Conservation (phyloP, 2,888 invertebrate species). For the Erebia epiphron region DNA sequence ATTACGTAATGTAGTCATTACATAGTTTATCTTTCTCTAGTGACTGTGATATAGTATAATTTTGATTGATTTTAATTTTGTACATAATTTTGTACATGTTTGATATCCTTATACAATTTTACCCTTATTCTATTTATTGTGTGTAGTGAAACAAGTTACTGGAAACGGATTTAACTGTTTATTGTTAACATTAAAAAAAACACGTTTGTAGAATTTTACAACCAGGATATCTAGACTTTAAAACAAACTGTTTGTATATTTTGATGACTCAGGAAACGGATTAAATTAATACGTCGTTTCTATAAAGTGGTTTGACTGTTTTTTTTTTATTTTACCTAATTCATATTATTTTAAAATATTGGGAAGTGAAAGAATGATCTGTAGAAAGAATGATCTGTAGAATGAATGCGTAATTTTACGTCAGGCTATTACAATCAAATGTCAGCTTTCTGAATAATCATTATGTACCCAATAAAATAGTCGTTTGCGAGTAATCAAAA, state of each 20-base stretch:
- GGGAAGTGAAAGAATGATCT: no score
- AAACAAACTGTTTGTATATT: constrained; percentile 57
- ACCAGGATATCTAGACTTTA: constrained; percentile 34
- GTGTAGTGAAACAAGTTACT: constrained; percentile 52
- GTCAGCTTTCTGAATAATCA: constrained; percentile 42
- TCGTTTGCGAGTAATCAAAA: constrained; percentile 62
- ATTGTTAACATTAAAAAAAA: constrained; percentile 10
- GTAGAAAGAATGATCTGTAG: not conserved
- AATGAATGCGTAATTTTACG: constrained; percentile 1
- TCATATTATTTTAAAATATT: not conserved
- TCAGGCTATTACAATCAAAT: constrained; percentile 19
- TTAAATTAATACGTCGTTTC: constrained; percentile 62
- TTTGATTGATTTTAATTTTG: constrained; percentile 69
- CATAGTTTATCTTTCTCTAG: constrained; percentile 72
- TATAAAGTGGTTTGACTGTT: constrained; percentile 48
- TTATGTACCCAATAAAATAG: constrained; percentile 50
- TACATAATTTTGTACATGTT: constrained; percentile 76
- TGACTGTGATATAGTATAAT: constrained; percentile 82
- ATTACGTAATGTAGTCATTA: constrained; percentile 52
- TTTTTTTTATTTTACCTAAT: not conserved
- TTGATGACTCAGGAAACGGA: constrained; percentile 58
- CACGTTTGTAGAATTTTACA: constrained; percentile 54
- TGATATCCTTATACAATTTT: constrained; percentile 82
- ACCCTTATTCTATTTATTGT: constrained; percentile 68
- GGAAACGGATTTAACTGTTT: constrained; percentile 21